Evolutionary conservation across 2,888 invertebrate species (phyloP), one percentile per base, ranked within the genome.

Genomic region (Fissipunctia ypsillon): DNA sequence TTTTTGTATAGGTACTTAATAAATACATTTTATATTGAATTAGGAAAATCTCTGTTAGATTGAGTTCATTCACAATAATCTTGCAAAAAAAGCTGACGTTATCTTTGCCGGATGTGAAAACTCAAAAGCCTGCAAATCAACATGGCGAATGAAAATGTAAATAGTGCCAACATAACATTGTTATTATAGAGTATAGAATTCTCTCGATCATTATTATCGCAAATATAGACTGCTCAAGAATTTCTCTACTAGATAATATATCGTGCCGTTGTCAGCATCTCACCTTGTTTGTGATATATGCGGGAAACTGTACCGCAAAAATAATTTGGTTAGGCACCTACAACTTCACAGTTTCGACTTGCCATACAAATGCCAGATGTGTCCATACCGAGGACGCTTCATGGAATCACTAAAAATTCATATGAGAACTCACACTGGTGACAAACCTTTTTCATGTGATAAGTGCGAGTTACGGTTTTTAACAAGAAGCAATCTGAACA

Each of bases 251-350:
- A 71, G 73, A 73, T 73, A 83, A 74, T 66, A 52, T 63, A 80
- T 73, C 54, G 71, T 48, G 63, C 31, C 52, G 69, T 69, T 67
- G 60, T 80, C 87, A 6, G 83, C 80, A 28, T 87, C 91, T 3
- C 93, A 93, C 72, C 81, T 92, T 5, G 83, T 93, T 35, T 94
- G 94, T 81, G 94, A 94, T 19, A 88, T 93, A 22, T 94, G 94
- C 74, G 94, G 94, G 0, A 93, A 93, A 72, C 80, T 93, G 19
- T 93, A 90, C 66, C 89, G 93, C 2, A 94, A 94, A 85, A 93
- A 93, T 25, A 93, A 94, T 80, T 87, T 94, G 50, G 63, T 88
- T 0, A 85, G 93, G 38, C 94, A 94, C 73, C 79, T 93, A 14
- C 92, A 87, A 25, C 78, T 87, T 7, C 94, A 94, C 57, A 92